Percentiles rank a stretch among this genome's conserved stretches.
phyloP scores from a whole-genome alignment of 2,113 vertebrate genomes.

The Cervus canadensis region DNA sequence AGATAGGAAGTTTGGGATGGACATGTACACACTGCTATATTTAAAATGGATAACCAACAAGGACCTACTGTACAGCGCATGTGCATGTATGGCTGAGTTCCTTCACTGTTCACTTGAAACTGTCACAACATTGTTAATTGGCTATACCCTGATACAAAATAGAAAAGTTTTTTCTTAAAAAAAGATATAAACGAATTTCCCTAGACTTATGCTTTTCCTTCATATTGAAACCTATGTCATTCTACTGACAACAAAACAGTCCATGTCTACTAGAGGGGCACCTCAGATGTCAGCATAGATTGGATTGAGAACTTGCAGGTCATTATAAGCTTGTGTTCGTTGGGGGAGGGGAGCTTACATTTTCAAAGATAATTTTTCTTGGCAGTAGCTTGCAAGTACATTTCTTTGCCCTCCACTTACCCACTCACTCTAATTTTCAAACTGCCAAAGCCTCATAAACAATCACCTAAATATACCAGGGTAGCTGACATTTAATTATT shows the following conservation, averaged over 20 bases:
- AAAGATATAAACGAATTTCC: background rate
- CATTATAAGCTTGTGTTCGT: background rate
- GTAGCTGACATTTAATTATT: background rate
- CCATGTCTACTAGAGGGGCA: background rate
- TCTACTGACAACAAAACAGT: background rate
- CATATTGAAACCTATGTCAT: background rate
- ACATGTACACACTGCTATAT: background rate
- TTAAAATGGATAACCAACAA: background rate
- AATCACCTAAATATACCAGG: background rate
- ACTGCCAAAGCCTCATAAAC: background rate
- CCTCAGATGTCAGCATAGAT: background rate
- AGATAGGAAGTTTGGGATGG: background rate
- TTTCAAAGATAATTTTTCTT: background rate
- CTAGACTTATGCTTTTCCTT: background rate
- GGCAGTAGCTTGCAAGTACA: background rate
- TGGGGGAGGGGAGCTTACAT: background rate
- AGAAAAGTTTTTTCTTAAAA: background rate
- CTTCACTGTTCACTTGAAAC: background rate
- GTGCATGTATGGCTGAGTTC: background rate
- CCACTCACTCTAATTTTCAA: background rate
- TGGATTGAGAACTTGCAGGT: background rate
- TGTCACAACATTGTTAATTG: background rate
- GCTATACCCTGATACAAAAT: background rate
- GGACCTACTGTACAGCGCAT: background rate
- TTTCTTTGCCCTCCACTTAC: background rate